phyloP scores from a whole-genome alignment of 2,888 invertebrate species.

The Linnaemya tessellans region DNA sequence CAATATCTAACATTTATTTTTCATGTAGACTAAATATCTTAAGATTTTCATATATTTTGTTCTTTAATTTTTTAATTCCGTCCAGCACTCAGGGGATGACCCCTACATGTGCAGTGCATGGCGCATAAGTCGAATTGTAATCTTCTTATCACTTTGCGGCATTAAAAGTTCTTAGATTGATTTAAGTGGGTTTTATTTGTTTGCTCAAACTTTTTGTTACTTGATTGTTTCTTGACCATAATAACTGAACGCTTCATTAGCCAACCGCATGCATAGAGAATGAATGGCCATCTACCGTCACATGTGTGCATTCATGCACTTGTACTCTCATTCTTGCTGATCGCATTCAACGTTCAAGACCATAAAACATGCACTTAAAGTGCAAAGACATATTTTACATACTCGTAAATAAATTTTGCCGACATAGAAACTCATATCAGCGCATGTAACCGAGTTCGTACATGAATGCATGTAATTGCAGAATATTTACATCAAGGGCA shows the following conservation, averaged over 20 bases:
- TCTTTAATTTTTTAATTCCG: too few species aligned
- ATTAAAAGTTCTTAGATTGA: slow-evolving; percentile 22
- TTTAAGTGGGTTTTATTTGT: slow-evolving; percentile 20
- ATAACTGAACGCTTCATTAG: slow-evolving; percentile 54
- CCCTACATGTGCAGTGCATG: too few species aligned
- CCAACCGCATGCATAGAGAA: slow-evolving; percentile 46
- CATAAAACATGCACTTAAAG: slow-evolving; percentile 37
- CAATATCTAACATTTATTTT: background rate
- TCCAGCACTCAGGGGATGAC: too few species aligned
- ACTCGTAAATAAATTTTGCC: slow-evolving; percentile 1
- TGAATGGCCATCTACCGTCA: slow-evolving; percentile 18
- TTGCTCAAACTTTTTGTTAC: slow-evolving; percentile 7
- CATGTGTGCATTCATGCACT: slow-evolving; percentile 33
- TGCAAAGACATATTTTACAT: background rate
- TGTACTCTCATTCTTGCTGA: background rate
- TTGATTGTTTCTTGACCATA: slow-evolving; percentile 52
- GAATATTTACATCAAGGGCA: slow-evolving; percentile 27
- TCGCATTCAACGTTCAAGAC: slow-evolving; percentile 26
- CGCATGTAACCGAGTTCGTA: background rate
- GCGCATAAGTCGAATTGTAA: slow-evolving; percentile 1
- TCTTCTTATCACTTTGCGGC: background rate
- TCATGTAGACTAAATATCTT: background rate
- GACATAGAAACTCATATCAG: background rate
- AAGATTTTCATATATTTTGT: background rate
- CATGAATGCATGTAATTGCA: slow-evolving; percentile 24